A percentile compares a stretch with the other conserved stretches of the same genome.
Evolutionary conservation across 2,113 vertebrate genomes (phyloP).

Genomic region (Pseudopipra pipra): DNA sequence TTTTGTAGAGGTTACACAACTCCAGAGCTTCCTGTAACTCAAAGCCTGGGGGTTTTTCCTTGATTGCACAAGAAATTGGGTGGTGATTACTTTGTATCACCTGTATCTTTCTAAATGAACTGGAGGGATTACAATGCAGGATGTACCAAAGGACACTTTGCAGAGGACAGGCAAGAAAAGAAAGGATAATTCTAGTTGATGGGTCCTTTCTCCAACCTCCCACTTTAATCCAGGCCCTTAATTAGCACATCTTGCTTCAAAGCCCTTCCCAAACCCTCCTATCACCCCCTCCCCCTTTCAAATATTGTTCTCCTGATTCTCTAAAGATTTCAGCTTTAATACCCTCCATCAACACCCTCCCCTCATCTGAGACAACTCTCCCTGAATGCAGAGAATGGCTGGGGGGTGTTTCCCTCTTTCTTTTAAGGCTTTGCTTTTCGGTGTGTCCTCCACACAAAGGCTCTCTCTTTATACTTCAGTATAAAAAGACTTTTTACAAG

Average conservation of each 20-base stretch:
- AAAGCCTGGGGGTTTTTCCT: not conserved
- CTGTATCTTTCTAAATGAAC: not conserved
- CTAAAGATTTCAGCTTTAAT: not conserved
- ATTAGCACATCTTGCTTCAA: not conserved
- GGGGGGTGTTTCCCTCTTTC: not conserved
- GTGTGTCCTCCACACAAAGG: not conserved
- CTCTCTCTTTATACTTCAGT: not conserved
- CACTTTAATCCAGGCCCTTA: not conserved
- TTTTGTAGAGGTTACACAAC: not conserved
- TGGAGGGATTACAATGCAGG: not conserved
- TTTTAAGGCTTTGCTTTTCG: not conserved
- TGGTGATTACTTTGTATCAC: not conserved
- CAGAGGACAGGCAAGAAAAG: not conserved
- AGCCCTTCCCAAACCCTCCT: not conserved
- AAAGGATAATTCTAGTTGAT: not conserved
- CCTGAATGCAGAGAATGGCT: not conserved
- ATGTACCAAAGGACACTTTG: not conserved
- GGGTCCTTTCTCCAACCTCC: not conserved
- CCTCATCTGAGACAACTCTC: not conserved
- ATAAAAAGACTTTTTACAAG: not conserved
- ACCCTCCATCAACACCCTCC: not conserved
- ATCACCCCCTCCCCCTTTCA: not conserved
- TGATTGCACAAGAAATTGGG: slow-evolving; percentile 36
- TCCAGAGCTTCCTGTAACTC: not conserved
- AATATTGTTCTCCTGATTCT: not conserved